Base-by-base conservation (phyloP, 2,888 invertebrate species). In the Dasypogon diadema region DNA sequence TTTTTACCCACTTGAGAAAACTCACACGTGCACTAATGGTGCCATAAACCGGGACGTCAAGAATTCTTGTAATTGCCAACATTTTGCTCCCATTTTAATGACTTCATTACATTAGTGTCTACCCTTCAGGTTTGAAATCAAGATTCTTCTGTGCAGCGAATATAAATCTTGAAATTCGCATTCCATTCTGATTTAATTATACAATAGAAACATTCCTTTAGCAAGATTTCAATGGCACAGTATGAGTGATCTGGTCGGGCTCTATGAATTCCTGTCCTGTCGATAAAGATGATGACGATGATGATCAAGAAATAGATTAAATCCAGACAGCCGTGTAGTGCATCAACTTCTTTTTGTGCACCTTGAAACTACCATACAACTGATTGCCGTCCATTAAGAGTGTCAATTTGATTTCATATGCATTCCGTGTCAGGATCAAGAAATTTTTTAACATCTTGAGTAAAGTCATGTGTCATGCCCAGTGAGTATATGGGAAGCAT, bases 401-500 rank as follows among this genome's bases (percentile, higher is more conserved):
- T 76, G 76, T 76, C 76, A 73, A 76, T 76, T 76, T 56, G 26
- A 76, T 76, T 74, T 76, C 48, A 65, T 76, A 76, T 76, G 76
- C 76, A 76, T 74, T 22, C 76, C 74, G 24, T 63, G 42, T 42
- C 18, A 5, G 18, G 51, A 51, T 51, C 51, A 21, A 12, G 42
- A 12, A 42, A 42, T 42, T 42, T 42, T 42, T 42, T 12, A 6
- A 42, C 8, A 42, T 42, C 12, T 42, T 42, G 2, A 42, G 12
- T 42, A 30, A 30, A n/a, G 5, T 30, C 34, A 30, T 30, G 34
- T 30, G 10, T 30, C 10, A 6, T 30, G 48, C 16, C 4, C 48
- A 4, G 48, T 48, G 12, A 12, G n/a, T n/a, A n/a, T n/a, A n/a
- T n/a, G n/a, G n/a, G n/a, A n/a, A n/a, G n/a, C n/a, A n/a, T n/a